Conservation (phyloP, 2,888 invertebrate species). For the Pharmacophagus antenor region DNA sequence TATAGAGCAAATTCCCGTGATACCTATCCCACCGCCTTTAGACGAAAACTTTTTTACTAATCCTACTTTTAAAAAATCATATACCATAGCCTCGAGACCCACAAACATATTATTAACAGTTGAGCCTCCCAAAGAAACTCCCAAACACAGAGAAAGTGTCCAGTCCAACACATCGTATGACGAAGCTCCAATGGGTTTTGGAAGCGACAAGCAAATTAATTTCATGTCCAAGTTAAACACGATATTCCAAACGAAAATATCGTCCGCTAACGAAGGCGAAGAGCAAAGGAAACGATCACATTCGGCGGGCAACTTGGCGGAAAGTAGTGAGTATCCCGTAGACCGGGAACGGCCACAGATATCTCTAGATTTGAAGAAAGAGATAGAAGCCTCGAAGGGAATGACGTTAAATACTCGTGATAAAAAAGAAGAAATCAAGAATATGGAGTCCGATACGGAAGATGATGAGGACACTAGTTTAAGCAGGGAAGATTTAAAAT, state of each 20-base stretch:
- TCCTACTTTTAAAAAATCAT: slow-evolving; percentile 44
- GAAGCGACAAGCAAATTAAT: slow-evolving; percentile 50
- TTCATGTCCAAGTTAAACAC: slow-evolving; percentile 71
- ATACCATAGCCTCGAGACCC: slow-evolving; percentile 44
- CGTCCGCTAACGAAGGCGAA: slow-evolving; percentile 47
- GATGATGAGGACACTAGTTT: slow-evolving; percentile 40
- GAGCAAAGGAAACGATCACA: slow-evolving; percentile 60
- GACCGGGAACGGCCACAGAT: slow-evolving; percentile 49
- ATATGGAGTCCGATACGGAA: slow-evolving; percentile 33
- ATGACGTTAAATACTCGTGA: slow-evolving; percentile 51
- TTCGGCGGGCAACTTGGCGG: slow-evolving; percentile 60
- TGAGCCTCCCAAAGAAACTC: slow-evolving; percentile 37
- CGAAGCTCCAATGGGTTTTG: slow-evolving; percentile 46
- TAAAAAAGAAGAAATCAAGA: slow-evolving; percentile 44
- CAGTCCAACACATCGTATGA: slow-evolving; percentile 44
- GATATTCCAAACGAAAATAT: slow-evolving; percentile 63
- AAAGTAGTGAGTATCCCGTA: slow-evolving; percentile 45
- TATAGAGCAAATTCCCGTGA: slow-evolving; percentile 50
- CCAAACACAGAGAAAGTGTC: slow-evolving; percentile 42
- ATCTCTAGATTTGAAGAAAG: slow-evolving; percentile 63
- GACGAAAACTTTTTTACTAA: slow-evolving; percentile 60
- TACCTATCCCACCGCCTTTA: slow-evolving; percentile 68
- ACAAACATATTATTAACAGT: slow-evolving; percentile 33
- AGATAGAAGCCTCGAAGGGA: slow-evolving; percentile 51
- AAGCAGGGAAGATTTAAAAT: slow-evolving; percentile 65